Evolutionary conservation across 1,140 invertebrate species (phyloP).

Genomic region (Ylistrum balloti): DNA sequence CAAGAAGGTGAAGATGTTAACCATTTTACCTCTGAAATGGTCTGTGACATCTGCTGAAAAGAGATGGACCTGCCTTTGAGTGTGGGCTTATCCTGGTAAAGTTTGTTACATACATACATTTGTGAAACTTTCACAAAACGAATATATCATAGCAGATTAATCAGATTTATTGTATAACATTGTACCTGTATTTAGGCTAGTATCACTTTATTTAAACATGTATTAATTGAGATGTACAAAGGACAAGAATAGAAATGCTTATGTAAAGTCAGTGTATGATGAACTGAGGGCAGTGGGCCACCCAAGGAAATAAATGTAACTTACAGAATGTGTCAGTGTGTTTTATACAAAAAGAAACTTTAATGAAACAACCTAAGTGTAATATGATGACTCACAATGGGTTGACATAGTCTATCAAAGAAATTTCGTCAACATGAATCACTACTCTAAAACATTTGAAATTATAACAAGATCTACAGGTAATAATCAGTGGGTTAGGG

Average conservation of each 20-base stretch:
- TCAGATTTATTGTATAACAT: neutral
- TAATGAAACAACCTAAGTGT: too few species aligned
- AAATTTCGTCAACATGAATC: too few species aligned
- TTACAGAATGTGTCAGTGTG: neutral
- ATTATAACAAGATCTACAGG: too few species aligned
- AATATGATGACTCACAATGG: too few species aligned
- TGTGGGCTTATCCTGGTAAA: neutral
- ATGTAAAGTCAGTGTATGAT: neutral
- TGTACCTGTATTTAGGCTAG: neutral
- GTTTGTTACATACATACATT: too few species aligned
- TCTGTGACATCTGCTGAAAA: neutral
- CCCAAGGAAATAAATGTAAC: neutral
- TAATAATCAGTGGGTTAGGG: too few species aligned
- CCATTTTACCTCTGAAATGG: too few species aligned
- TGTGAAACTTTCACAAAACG: too few species aligned
- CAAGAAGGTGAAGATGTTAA: too few species aligned
- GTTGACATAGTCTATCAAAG: too few species aligned
- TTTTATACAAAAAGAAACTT: too few species aligned
- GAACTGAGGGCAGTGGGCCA: neutral
- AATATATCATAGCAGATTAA: neutral
- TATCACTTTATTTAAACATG: neutral
- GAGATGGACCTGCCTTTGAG: neutral
- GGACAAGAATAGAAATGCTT: neutral
- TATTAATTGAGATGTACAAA: neutral
- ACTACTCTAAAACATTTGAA: too few species aligned